Base-by-base conservation (phyloP, 2,113 vertebrate genomes). In the Campylomormyrus tamandua region DNA sequence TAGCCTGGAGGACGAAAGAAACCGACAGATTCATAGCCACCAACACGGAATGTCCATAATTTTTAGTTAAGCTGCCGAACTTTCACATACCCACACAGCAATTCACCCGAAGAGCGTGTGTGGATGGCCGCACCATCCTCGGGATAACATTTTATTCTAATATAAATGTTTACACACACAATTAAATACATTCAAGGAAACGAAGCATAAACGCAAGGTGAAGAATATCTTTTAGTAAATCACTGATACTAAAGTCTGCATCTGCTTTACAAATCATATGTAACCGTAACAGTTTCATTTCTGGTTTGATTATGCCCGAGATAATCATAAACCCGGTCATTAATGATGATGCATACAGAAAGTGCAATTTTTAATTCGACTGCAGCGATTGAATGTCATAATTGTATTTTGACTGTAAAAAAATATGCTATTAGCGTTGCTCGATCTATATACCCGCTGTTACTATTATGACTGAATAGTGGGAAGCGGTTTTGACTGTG, bases 1-100 rank as follows among this genome's bases (percentile, higher is more conserved):
- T 90, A 98, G 93, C 97, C 97, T 98, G 89, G 45, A 91, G 83
- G 58, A 1, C 39, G 87, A 80, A 88, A n/a, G 7, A 52, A n/a
- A 56, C 39, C 3, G 42, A 31, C 46, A 90, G 7, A 77, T 24
- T 48, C 45, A 48, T 21, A 46, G 66, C 10, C 49, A 87, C 3
- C 66, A 48, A 49, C 6, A 49, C 19, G 53, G 3, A n/a, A 42
- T 50, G n/a, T 27, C 62, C 62, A 27, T 27, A n/a, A 27, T 27
- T 27, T 66, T 11, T 10, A 27, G n/a, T 3, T 27, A 66, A 27
- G 13, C 31, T 17, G 11, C 70, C 31, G 0, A 5, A 35, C 70
- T n/a, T 17, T 35, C 13, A 1, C 35, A 77, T 13, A 74, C 66
- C 9, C 66, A 35, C 66, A 74, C 27, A 74, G 27, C 4, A 15